Evolutionary conservation across 2,888 invertebrate genomes (phyloP).

Genomic region (Cantharis nigra): DNA sequence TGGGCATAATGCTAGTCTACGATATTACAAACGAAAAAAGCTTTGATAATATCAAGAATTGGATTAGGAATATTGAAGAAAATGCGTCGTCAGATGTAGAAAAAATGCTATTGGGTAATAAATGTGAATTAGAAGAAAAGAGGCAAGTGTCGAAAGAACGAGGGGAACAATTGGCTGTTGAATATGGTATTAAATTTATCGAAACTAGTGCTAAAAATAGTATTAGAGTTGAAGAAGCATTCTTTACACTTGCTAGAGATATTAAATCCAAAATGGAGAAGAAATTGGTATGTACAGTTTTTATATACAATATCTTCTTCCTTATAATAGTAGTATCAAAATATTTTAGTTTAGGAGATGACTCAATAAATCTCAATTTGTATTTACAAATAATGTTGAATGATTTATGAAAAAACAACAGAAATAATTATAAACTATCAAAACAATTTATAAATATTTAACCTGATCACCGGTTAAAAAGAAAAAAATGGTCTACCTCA

Average conservation of each 20-base stretch:
- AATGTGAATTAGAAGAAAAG: constrained; percentile 96
- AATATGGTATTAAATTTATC: constrained; percentile 98
- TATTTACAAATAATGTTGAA: background rate
- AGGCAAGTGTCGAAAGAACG: constrained; percentile 95
- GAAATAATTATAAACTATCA: no score
- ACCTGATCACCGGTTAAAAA: no score
- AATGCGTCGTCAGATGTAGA: constrained; percentile 99
- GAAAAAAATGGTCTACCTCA: no score
- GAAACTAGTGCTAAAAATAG: constrained; percentile 99
- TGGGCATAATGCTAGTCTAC: constrained; percentile 99
- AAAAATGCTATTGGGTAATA: constrained; percentile 98
- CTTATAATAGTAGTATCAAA: background rate
- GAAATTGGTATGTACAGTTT: constrained; percentile 78
- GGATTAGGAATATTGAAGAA: constrained; percentile 99
- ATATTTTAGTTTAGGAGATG: background rate
- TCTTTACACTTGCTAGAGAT: constrained; percentile 95
- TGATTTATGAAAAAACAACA: no score
- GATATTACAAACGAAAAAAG: constrained; percentile 99
- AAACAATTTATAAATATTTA: no score
- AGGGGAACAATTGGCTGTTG: constrained; percentile 95
- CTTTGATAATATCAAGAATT: constrained; percentile 98
- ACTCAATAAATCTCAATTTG: background rate
- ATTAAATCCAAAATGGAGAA: constrained; percentile 98
- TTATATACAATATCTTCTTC: background rate
- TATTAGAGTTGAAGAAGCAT: constrained; percentile 97